Evolutionary conservation across 2,888 invertebrate species (phyloP).

Genomic region (Tryphoninae sp.): DNA sequence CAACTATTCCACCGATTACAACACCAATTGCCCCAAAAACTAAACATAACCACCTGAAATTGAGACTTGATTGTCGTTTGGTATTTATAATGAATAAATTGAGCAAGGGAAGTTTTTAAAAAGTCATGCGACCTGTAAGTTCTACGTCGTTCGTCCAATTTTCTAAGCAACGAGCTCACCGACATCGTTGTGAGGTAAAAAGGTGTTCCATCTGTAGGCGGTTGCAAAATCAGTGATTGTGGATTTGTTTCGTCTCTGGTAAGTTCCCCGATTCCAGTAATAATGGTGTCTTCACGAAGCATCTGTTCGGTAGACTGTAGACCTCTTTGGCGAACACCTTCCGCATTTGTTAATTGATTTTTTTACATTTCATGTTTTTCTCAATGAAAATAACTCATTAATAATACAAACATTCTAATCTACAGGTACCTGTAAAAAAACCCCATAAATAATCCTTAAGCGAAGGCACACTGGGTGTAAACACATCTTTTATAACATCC

Average conservation of each 20-base stretch:
- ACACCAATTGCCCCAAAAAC: constrained; percentile 84
- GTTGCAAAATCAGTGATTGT: constrained; percentile 87
- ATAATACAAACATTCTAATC: too few relatives aligned
- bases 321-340: constrained; percentile 90
- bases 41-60: constrained; percentile 82
- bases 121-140: constrained; percentile 84
- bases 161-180: constrained; percentile 88
- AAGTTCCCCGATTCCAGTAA: constrained; percentile 91
- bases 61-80: not conserved
- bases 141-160: constrained; percentile 87
- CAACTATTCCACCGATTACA: constrained; percentile 82
- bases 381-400: not conserved
- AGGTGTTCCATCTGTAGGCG: constrained; percentile 87
- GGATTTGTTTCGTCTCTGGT: constrained; percentile 83
- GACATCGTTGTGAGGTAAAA: constrained; percentile 92
- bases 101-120: constrained; percentile 41
- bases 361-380: not conserved
- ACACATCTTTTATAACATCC: constrained; percentile 92
- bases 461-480: constrained; percentile 89
- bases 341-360: constrained; percentile 6
- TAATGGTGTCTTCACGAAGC: constrained; percentile 90
- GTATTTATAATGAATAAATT: too few relatives aligned
- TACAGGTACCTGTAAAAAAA: constrained; percentile 86
- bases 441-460: constrained; percentile 92
- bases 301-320: constrained; percentile 94